phyloP scores from a whole-genome alignment of 2,888 invertebrate species.

The Polydrusus tereticollis region DNA sequence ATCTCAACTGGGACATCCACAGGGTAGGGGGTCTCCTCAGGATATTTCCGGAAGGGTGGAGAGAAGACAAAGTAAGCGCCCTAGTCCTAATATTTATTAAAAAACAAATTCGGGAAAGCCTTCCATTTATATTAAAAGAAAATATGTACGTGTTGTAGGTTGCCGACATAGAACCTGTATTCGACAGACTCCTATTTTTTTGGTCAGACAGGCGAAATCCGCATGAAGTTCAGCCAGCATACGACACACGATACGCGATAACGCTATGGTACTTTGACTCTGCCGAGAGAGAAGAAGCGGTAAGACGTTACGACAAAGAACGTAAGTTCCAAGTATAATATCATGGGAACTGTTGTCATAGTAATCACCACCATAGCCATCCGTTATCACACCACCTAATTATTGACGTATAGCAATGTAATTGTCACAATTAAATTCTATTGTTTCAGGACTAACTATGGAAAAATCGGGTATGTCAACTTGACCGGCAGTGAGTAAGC shows the following conservation, averaged over 20 bases:
- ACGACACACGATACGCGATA: constrained; percentile 89
- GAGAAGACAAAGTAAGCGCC: constrained; percentile 74
- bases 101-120: too few relatives aligned
- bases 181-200: constrained; percentile 95
- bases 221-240: constrained; percentile 96
- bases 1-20: constrained; percentile 91
- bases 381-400: too few relatives aligned
- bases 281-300: constrained; percentile 82
- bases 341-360: too few relatives aligned
- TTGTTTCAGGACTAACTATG: constrained; percentile 35
- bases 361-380: too few relatives aligned
- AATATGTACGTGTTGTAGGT: constrained; percentile 61
- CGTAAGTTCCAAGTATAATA: too few relatives aligned
- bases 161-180: constrained; percentile 92
- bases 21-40: constrained; percentile 89
- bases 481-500: constrained; percentile 37
- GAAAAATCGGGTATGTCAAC: constrained; percentile 43
- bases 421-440: background rate
- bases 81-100: too few relatives aligned
- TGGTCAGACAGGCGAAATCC: constrained; percentile 98
- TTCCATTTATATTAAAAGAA: background rate
- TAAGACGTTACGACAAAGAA: constrained; percentile 71
- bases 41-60: constrained; percentile 89
- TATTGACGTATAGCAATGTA: too few relatives aligned
- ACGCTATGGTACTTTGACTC: constrained; percentile 95